Conservation (phyloP, 2,113 vertebrate genomes). For the Chloropsis cyanopogon region DNA sequence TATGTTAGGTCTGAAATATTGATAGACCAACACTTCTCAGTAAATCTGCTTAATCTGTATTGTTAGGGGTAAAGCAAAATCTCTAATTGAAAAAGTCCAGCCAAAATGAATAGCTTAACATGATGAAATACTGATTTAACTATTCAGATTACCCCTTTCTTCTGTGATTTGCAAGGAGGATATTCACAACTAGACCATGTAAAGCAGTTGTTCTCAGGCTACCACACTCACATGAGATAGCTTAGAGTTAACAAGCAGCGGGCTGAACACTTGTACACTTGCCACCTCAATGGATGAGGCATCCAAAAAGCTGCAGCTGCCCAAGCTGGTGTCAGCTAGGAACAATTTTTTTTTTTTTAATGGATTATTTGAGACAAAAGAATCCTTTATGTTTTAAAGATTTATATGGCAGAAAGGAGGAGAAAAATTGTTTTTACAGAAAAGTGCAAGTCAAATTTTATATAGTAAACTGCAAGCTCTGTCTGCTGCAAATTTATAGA, state of each 20-base stretch:
- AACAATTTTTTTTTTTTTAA: neutral
- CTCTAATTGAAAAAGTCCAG: neutral
- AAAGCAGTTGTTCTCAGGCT: neutral
- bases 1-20: neutral
- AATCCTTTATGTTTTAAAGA: neutral
- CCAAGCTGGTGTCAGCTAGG: neutral
- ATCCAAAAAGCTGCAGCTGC: neutral
- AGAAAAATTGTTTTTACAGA: neutral
- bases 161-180: neutral
- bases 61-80: neutral
- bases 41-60: neutral
- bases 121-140: neutral
- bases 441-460: neutral
- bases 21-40: neutral
- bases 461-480: neutral
- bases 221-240: neutral
- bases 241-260: neutral
- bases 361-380: neutral
- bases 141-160: neutral
- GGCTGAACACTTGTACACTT: neutral
- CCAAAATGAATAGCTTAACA: neutral
- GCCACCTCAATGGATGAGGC: neutral
- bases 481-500: neutral
- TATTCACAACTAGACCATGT: neutral
- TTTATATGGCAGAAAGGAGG: neutral